A percentile compares a stretch with the other conserved stretches of the same genome.
These are phyloP conservation scores for Andrena fulva DNA, from an alignment of 2,888 invertebrate genomes.

Conservation along the genomic window DNA sequence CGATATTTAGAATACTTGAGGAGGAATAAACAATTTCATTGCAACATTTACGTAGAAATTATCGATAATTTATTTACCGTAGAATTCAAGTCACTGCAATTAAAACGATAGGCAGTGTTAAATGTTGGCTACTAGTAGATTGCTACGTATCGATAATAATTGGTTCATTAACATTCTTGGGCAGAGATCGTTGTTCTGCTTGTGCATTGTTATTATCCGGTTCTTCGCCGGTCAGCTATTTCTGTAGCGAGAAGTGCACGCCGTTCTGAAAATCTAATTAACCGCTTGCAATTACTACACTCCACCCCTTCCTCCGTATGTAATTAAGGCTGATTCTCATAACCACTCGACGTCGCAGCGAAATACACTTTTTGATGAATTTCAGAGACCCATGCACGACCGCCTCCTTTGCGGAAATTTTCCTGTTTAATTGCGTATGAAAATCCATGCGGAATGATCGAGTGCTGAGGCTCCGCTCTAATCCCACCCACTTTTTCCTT, in stretches of 20 bases:
- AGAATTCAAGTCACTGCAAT: too few species aligned
- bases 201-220: conserved; percentile 37
- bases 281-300: conserved; percentile 61
- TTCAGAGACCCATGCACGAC: conserved; percentile 11
- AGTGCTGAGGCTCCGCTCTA: neutral
- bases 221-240: conserved; percentile 55
- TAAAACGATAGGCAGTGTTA: too few species aligned
- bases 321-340: conserved; percentile 64
- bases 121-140: neutral
- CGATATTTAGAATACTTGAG: too few species aligned
- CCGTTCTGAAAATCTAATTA: conserved; percentile 67
- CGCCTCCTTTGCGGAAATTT: conserved; percentile 43
- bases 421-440: conserved; percentile 43
- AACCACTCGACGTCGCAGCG: conserved; percentile 38
- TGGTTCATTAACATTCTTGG: conserved; percentile 2
- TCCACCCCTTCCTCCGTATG: conserved; percentile 24
- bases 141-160: conserved; percentile 7
- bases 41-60: too few species aligned
- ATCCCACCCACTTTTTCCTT: neutral
- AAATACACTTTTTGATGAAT: conserved; percentile 54
- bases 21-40: too few species aligned
- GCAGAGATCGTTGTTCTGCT: conserved; percentile 27
- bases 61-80: too few species aligned
- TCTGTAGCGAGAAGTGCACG: conserved; percentile 43
- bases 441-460: conserved; percentile 33